phyloP scores from a whole-genome alignment of 30 jellyfish, hydroid and myxozoan genomes.

The Hydra vulgaris region DNA sequence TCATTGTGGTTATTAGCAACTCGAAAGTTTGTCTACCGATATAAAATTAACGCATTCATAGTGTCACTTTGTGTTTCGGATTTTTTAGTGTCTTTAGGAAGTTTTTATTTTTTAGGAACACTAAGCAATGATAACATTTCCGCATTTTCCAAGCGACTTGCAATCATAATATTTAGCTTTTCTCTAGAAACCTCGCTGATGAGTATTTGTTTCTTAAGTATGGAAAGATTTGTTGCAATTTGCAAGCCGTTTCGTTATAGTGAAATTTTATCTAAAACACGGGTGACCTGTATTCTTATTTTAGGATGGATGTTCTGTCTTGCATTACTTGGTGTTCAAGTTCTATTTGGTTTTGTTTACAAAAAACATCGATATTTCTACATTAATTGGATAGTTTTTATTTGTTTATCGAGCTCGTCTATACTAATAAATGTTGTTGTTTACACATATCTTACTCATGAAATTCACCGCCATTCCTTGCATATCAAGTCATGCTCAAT shows the following conservation, averaged over 20 bases:
- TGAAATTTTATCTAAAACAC: slow-evolving; percentile 18
- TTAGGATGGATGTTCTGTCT: slow-evolving; percentile 25
- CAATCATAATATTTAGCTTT: slow-evolving; percentile 21
- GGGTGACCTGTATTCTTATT: slow-evolving; percentile 3
- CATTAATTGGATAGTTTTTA: slow-evolving; percentile 23
- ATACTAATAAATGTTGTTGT: slow-evolving; percentile 5
- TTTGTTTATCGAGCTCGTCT: neutral
- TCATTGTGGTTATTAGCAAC: slow-evolving; percentile 31
- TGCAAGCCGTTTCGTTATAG: slow-evolving; percentile 23
- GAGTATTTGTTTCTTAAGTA: slow-evolving; percentile 26
- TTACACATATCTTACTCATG: slow-evolving; percentile 13
- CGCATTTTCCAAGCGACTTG: slow-evolving; percentile 11
- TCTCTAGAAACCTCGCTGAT: slow-evolving; percentile 23
- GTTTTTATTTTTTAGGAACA: slow-evolving; percentile 25
- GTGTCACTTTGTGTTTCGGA: slow-evolving; percentile 26
- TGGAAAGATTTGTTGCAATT: slow-evolving; percentile 22
- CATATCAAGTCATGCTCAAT: slow-evolving; percentile 19
- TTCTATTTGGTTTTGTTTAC: slow-evolving; percentile 23
- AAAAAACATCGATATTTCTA: slow-evolving; percentile 10
- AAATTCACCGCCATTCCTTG: slow-evolving; percentile 20
- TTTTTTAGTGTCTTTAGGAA: slow-evolving; percentile 15
- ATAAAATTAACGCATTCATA: slow-evolving; percentile 22
- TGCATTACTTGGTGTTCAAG: slow-evolving; percentile 17
- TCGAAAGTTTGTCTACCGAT: slow-evolving; percentile 20
- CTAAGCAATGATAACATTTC: neutral